These are phyloP conservation scores for Chondrosia reniformis DNA, from an alignment of 37 sponge, comb jelly and placozoan genomes.

Conservation along the genomic window DNA sequence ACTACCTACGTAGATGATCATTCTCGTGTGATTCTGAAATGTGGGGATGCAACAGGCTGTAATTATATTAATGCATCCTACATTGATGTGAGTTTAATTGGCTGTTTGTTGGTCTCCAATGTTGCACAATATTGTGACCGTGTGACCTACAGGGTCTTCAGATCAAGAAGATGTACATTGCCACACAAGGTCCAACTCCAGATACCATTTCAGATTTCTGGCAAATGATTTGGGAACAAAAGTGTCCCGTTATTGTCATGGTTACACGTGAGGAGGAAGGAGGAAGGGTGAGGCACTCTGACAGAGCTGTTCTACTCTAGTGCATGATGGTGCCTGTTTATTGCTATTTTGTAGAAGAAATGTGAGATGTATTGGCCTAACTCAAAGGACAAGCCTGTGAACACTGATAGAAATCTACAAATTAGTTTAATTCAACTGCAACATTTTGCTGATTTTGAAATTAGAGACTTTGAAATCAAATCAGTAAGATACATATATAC, in stretches of 20 bases:
- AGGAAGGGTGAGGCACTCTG: slow-evolving; percentile 40
- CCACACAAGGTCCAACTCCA: slow-evolving; percentile 49
- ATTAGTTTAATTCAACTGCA: slow-evolving; percentile 29
- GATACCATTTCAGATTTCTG: slow-evolving; percentile 64
- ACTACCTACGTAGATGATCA: slow-evolving; percentile 1
- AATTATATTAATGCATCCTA: slow-evolving; percentile 24
- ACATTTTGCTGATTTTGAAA: slow-evolving; percentile 78
- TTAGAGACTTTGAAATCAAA: slow-evolving; percentile 35
- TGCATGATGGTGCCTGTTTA: too few relatives aligned
- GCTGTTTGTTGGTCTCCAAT: not conserved
- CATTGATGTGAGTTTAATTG: not conserved
- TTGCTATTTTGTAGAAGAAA: slow-evolving; percentile 70
- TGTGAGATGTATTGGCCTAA: slow-evolving; percentile 94
- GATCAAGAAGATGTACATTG: slow-evolving; percentile 12
- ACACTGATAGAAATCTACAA: not conserved
- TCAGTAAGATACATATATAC: slow-evolving; percentile 37
- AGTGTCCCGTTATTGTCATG: slow-evolving; percentile 54
- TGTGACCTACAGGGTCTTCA: slow-evolving; percentile 20
- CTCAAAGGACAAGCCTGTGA: not conserved
- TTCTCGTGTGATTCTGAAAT: not conserved
- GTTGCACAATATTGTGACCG: slow-evolving; percentile 51
- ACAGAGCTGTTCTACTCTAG: not conserved
- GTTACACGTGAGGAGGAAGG: slow-evolving; percentile 54
- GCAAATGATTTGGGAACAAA: slow-evolving; percentile 74
- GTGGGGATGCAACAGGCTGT: not conserved